Percentiles rank a stretch among this genome's conserved stretches.
Conservation (phyloP, 53 echinoderm and acorn worm genomes). For the Henricia sp. region DNA sequence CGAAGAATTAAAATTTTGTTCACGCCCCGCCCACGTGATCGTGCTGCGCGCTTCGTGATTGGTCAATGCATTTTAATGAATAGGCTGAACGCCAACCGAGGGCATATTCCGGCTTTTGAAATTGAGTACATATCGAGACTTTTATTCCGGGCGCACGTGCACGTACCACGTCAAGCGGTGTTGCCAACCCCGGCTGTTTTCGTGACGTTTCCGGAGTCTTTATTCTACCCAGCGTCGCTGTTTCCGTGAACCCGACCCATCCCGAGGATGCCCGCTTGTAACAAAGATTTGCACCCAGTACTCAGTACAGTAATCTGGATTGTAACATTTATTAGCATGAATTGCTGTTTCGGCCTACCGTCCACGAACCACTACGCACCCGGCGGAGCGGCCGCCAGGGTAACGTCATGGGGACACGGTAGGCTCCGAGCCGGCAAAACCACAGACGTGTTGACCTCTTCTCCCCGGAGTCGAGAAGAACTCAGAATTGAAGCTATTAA, state of each 20-base stretch:
- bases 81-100: too few relatives aligned
- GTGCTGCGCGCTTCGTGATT: too few relatives aligned
- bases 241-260: neutral
- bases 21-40: too few relatives aligned
- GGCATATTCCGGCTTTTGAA: too few relatives aligned
- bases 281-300: constrained; percentile 24
- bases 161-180: too few relatives aligned
- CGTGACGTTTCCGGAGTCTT: neutral
- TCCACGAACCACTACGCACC: neutral
- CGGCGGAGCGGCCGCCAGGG: neutral
- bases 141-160: too few relatives aligned
- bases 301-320: neutral
- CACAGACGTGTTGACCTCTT: neutral
- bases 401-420: neutral
- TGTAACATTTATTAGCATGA: neutral
- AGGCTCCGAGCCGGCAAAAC: neutral
- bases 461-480: neutral
- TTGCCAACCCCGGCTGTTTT: too few relatives aligned
- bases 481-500: constrained; percentile 15
- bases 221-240: neutral
- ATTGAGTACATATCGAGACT: too few relatives aligned
- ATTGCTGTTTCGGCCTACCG: neutral
- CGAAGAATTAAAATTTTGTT: too few relatives aligned
- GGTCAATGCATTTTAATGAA: too few relatives aligned
- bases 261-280: neutral